Evolutionary conservation across 2,113 vertebrate genomes (phyloP).

Genomic region (Nyctibius bracteatus): DNA sequence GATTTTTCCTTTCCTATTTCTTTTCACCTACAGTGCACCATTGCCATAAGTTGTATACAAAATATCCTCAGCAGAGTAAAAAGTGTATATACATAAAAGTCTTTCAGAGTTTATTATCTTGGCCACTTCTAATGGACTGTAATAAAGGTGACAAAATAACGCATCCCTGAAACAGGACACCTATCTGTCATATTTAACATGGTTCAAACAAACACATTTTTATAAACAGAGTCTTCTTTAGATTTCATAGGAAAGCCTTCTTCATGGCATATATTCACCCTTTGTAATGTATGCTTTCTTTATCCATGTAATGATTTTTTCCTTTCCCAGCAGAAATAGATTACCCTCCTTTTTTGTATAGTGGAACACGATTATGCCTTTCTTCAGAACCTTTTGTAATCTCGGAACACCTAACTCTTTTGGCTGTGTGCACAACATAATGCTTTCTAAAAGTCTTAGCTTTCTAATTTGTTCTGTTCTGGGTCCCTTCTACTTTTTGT

Average conservation of each 20-base stretch:
- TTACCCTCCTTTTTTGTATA: neutral
- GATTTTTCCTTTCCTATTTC: neutral
- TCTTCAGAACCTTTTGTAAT: neutral
- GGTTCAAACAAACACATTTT: neutral
- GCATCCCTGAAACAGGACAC: neutral
- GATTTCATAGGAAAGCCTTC: neutral
- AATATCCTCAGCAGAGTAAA: neutral
- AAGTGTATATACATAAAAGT: neutral
- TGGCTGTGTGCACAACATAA: neutral
- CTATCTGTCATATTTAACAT: neutral
- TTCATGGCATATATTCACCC: neutral
- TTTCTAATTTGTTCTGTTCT: neutral
- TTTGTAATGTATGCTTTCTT: neutral
- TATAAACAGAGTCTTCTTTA: neutral
- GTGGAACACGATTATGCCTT: neutral
- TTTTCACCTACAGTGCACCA: neutral
- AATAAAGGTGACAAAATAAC: neutral
- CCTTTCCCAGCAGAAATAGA: neutral
- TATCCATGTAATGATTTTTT: neutral
- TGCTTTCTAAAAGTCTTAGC: neutral
- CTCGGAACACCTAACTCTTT: neutral
- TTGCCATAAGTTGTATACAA: neutral
- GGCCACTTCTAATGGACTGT: neutral
- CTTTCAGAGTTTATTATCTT: neutral
- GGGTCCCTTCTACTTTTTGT: neutral